These are phyloP conservation scores for Athripsodes cinereus DNA, from an alignment of 2,888 invertebrate species.

Conservation along the genomic window DNA sequence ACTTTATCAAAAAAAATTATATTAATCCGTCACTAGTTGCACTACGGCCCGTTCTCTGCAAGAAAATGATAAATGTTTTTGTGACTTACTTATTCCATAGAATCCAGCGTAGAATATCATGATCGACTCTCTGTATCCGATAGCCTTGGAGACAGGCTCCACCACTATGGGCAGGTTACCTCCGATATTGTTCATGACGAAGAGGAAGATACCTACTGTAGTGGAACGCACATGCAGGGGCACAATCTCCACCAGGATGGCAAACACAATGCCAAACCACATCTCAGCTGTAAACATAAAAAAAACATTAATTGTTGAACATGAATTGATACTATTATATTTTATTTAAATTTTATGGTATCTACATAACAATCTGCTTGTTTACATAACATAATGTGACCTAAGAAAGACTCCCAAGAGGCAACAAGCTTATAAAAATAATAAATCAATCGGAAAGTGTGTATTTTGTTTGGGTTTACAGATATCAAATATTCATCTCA, in stretches of 20 bases:
- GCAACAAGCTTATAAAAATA: too few relatives aligned
- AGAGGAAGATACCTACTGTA: conserved; percentile 79
- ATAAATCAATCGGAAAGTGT: too few relatives aligned
- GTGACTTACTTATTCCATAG: conserved; percentile 76
- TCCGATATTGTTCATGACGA: conserved; percentile 90
- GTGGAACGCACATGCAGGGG: conserved; percentile 76
- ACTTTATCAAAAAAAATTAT: too few relatives aligned
- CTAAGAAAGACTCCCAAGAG: too few relatives aligned
- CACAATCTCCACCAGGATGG: conserved; percentile 83
- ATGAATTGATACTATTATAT: too few relatives aligned
- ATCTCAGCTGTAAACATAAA: conserved; percentile 66
- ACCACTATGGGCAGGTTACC: conserved; percentile 85
- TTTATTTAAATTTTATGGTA: neutral
- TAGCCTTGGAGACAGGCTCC: conserved; percentile 74
- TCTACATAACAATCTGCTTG: too few relatives aligned
- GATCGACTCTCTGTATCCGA: conserved; percentile 77
- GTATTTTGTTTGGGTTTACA: too few relatives aligned
- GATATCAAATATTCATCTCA: too few relatives aligned
- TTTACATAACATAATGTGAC: too few relatives aligned
- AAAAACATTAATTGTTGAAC: neutral
- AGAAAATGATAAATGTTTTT: too few relatives aligned
- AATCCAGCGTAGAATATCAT: conserved; percentile 87
- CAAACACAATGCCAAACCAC: conserved; percentile 93
- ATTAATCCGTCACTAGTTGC: too few relatives aligned
- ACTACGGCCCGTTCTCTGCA: too few relatives aligned